Base-by-base conservation (phyloP, 2,888 invertebrate species). In the Ectobius pallidus region DNA sequence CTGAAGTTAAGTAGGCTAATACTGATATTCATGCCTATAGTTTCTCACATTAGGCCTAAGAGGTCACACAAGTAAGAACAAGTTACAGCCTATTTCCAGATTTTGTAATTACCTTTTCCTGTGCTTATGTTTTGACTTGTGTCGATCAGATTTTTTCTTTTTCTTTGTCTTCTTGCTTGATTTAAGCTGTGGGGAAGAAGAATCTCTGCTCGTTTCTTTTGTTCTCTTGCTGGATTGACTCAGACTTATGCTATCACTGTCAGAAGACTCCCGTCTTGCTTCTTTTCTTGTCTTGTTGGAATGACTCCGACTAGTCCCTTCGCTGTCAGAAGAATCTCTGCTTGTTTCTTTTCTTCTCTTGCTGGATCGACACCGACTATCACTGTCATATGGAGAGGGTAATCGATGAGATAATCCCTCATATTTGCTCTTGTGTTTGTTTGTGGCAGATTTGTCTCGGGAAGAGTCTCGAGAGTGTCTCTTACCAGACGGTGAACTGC, bases 91-190 rank as follows among this genome's bases (percentile, higher is more conserved):
- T n/a, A n/a, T n/a, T n/a, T n/a, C n/a, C n/a, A n/a, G n/a, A n/a
- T n/a, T n/a, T n/a, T n/a, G n/a, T n/a, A n/a, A n/a, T 34, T 58
- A 58, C 58, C 58, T 58, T 30, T 32, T 58, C 3, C 30, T 25
- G 3, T 30, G 32, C 30, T 58, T 58, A 18, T 58, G 32, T 55
- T 55, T 55, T 25, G 55, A 46, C 46, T 46, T 46, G n/a, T 46
- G 46, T n/a, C 27, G 9, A 4, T 55, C 55, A 27, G 11, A 2
- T 9, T 16, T 55, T 14, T 27, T 55, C 27, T 25, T 55, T 30
- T 58, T 58, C 58, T 58, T 58, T 14, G 58, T 16, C 30, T 58
- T 58, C 16, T 58, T 58, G 11, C n/a, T 30, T 58, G n/a, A 58
- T 7, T n/a, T 58, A 27, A 3, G 16, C 18, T 25, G 20, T 22